Evolutionary conservation across 1,140 invertebrate species (phyloP).

Genomic region (Heliothis subflexa): DNA sequence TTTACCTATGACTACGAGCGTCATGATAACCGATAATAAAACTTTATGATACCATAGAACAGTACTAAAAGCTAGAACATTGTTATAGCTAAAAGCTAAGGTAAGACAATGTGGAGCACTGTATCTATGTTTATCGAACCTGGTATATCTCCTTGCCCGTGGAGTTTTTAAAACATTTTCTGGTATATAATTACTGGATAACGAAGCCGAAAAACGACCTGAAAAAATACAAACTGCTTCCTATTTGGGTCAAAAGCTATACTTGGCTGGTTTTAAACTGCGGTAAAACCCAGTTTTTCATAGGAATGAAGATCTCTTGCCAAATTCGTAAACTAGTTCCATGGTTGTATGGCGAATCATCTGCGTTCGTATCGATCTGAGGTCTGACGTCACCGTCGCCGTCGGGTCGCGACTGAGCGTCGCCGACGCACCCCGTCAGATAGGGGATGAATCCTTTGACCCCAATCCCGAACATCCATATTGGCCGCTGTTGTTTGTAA

Average conservation of each 20-base stretch:
- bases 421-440: constrained; percentile 72
- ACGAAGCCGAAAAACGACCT: too few species aligned
- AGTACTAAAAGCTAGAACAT: too few species aligned
- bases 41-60: not conserved
- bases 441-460: constrained; percentile 70
- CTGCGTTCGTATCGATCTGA: constrained; percentile 63
- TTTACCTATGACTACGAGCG: not conserved
- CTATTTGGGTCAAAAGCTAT: too few species aligned
- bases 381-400: constrained; percentile 71
- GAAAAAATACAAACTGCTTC: too few species aligned
- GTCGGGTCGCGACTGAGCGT: constrained; percentile 66
- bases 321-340: constrained; percentile 28
- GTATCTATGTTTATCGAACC: too few species aligned
- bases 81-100: too few species aligned
- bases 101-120: too few species aligned
- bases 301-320: constrained; percentile 4
- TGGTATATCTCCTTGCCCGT: too few species aligned
- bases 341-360: constrained; percentile 34
- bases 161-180: too few species aligned
- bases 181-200: too few species aligned
- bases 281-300: not conserved
- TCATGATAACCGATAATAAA: not conserved
- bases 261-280: not conserved
- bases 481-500: constrained; percentile 44
- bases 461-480: constrained; percentile 63